Conservation (phyloP, 2,113 vertebrate species). For the Cephalopterus ornatus region DNA sequence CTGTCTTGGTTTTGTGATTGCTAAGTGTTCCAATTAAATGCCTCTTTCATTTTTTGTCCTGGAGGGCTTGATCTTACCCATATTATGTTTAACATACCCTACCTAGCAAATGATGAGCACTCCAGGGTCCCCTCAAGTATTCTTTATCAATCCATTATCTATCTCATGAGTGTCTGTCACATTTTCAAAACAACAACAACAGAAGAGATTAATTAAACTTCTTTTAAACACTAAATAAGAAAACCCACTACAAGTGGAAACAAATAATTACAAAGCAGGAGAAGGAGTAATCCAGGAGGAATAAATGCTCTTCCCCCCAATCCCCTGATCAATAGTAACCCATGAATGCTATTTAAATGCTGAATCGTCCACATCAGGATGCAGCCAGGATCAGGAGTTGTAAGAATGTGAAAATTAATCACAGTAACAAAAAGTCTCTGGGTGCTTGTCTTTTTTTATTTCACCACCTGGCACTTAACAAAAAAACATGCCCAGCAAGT, state of each 20-base stretch:
- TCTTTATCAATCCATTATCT: conserved; percentile 70
- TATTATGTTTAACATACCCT: conserved; percentile 63
- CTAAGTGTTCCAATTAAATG: conserved; percentile 86
- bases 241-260: conserved; percentile 23
- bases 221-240: conserved; percentile 58
- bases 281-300: conserved; percentile 4
- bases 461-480: conserved; percentile 56
- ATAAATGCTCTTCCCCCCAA: not conserved
- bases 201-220: conserved; percentile 71
- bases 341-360: not conserved
- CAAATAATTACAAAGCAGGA: conserved; percentile 35
- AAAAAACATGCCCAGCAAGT: conserved; percentile 33
- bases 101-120: conserved; percentile 50
- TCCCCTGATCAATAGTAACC: not conserved
- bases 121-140: conserved; percentile 37
- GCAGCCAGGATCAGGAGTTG: not conserved
- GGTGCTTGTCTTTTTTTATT: conserved; percentile 54
- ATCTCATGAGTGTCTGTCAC: conserved; percentile 67
- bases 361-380: conserved; percentile 25
- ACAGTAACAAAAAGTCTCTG: conserved; percentile 58
- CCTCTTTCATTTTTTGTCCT: conserved; percentile 79
- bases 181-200: conserved; percentile 63
- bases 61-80: conserved; percentile 74
- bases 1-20: conserved; percentile 85
- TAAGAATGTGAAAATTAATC: conserved; percentile 58